Evolutionary conservation across 2,888 invertebrate genomes (phyloP).

Genomic region (Thyatira batis): DNA sequence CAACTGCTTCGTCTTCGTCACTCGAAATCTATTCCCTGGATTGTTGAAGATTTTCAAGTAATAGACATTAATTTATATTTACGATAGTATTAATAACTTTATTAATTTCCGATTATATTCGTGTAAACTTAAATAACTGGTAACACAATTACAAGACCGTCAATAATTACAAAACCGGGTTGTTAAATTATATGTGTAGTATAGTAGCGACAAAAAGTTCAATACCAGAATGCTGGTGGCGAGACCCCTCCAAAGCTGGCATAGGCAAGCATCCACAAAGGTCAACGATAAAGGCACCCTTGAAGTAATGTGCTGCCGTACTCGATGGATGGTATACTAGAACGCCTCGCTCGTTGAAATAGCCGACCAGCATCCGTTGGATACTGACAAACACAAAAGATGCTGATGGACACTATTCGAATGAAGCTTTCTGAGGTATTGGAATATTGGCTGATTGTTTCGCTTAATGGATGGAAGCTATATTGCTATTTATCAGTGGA

Average conservation of each 20-base stretch:
- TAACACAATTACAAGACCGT: no score
- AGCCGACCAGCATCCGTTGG: conserved; percentile 66
- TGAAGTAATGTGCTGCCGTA: conserved; percentile 62
- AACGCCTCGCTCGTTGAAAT: conserved; percentile 57
- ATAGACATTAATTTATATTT: no score
- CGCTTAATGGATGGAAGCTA: no score
- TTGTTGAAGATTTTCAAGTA: not conserved
- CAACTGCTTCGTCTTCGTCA: conserved; percentile 47
- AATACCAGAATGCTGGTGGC: conserved; percentile 40
- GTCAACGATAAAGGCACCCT: conserved; percentile 58
- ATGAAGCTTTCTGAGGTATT: no score
- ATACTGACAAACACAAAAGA: conserved; percentile 32
- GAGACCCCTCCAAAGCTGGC: conserved; percentile 49
- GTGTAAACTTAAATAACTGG: no score
- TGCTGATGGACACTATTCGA: not conserved
- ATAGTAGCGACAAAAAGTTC: not conserved
- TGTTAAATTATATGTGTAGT: not conserved
- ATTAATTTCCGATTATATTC: no score
- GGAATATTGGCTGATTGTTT: no score
- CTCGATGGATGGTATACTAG: conserved; percentile 66
- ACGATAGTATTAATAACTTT: no score
- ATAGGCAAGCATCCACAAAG: conserved; percentile 53
- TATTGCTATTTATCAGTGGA: no score
- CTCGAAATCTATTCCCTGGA: conserved; percentile 38
- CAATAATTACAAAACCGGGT: no score